Percentiles rank a stretch among this genome's conserved stretches.
phyloP scores from a whole-genome alignment of 2,888 invertebrate genomes.

The Drosophila sordidula region DNA sequence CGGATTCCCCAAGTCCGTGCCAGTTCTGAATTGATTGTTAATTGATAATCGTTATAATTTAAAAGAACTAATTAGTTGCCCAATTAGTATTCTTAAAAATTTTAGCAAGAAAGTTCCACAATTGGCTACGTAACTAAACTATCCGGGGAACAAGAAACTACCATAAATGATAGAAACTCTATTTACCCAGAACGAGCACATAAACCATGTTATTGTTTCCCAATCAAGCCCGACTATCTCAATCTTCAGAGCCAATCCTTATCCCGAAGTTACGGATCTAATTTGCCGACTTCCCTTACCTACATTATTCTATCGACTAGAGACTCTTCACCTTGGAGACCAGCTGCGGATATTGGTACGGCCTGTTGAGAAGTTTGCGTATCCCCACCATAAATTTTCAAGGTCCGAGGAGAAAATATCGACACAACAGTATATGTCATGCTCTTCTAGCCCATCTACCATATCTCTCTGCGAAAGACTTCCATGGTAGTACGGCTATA shows the following conservation, averaged over 20 bases:
- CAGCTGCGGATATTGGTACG: conserved; percentile 88
- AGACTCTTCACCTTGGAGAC: conserved; percentile 82
- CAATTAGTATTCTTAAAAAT: conserved; percentile 41
- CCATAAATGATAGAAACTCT: conserved; percentile 33
- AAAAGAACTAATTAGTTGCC: too few relatives aligned
- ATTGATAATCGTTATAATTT: conserved; percentile 85
- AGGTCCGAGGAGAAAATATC: too few relatives aligned
- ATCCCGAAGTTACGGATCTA: conserved; percentile 88
- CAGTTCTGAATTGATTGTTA: conserved; percentile 86
- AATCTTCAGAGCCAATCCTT: conserved; percentile 85
- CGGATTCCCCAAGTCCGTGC: conserved; percentile 88
- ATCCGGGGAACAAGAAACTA: too few relatives aligned
- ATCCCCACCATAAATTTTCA: conserved; percentile 10
- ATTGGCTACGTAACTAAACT: conserved; percentile 58
- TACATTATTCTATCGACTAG: conserved; percentile 87
- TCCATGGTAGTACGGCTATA: conserved; percentile 57
- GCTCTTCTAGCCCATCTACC: too few relatives aligned
- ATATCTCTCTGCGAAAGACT: conserved; percentile 23
- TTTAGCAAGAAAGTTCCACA: conserved; percentile 62
- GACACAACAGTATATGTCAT: too few relatives aligned
- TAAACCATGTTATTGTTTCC: too few relatives aligned
- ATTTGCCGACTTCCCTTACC: conserved; percentile 89
- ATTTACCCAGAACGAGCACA: conserved; percentile 63
- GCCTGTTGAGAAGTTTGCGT: conserved; percentile 20
- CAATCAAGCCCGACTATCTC: conserved; percentile 24